Evolutionary conservation across 2,113 vertebrate genomes (phyloP).

Genomic region (Thamnaconus septentrionalis): DNA sequence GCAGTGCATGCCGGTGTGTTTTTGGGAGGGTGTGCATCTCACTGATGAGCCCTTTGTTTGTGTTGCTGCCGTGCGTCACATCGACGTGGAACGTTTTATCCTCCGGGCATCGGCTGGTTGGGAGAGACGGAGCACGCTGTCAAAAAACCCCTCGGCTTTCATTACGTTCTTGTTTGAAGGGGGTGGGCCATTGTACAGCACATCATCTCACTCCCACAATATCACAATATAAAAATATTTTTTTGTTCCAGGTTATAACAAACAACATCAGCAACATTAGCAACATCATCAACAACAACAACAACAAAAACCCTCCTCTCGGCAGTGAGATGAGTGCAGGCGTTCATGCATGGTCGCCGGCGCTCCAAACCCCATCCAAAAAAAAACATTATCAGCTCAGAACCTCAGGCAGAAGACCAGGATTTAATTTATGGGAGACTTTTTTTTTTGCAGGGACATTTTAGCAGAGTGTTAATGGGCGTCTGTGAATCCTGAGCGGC

Average conservation of each 20-base stretch:
- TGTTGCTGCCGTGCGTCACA: neutral
- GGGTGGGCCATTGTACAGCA: constrained; percentile 2
- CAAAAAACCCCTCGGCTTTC: constrained; percentile 18
- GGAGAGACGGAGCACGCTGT: constrained; percentile 25
- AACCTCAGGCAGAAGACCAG: neutral
- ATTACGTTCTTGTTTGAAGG: constrained; percentile 23
- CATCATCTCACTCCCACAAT: constrained; percentile 20
- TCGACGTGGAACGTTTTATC: constrained; percentile 42
- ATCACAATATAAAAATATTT: neutral
- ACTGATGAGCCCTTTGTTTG: constrained; percentile 44
- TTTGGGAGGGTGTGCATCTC: neutral
- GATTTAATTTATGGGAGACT: constrained; percentile 28
- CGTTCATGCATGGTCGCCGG: constrained; percentile 12
- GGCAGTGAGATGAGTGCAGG: constrained; percentile 15
- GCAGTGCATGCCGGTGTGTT: too few relatives aligned
- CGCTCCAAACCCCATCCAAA: neutral
- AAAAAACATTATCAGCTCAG: constrained; percentile 6
- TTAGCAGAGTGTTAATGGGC: constrained; percentile 10
- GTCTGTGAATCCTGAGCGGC: constrained; percentile 20
- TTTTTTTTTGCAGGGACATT: constrained; percentile 9
- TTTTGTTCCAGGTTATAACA: neutral
- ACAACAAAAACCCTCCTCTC: constrained; percentile 6
- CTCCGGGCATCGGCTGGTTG: constrained; percentile 10
- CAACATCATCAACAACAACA: too few relatives aligned
- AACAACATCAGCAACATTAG: too few relatives aligned